Evolutionary conservation across 2,113 vertebrate genomes (phyloP), one percentile per base, ranked within the genome.

Genomic region (Anarhynchus alexandrinus): DNA sequence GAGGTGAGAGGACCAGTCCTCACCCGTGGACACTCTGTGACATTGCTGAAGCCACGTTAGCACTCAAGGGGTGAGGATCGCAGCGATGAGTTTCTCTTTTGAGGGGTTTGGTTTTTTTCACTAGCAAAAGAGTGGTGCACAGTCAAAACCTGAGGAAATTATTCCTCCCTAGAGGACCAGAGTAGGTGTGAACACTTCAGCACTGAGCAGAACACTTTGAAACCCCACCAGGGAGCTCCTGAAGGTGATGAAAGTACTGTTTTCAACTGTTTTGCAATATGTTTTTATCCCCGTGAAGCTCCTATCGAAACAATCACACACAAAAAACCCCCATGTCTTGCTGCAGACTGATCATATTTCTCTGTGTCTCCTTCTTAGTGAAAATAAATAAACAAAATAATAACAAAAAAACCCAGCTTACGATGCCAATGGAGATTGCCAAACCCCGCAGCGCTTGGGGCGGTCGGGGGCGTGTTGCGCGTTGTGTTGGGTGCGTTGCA

Each of bases 241-340:
- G 55, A 70, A 86, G 77, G 86, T 62, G 85, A 69, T 70, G 62
- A 77, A 96, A 94, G 86, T 23, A 32, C 21, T 70, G 34, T 42
- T 93, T 78, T 74, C 38, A 55, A n/a, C 30, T 17, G 47, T 55
- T 96, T 88, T 86, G 82, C 74, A 51, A 17, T 15, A 40, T 38
- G 64, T 52, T 71, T 94, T 83, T 65, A 80, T 87, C 84, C 36
- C 40, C 5, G 2, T 43, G n/a, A 84, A 47, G 32, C 47, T 96
- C 42, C 45, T 74, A 70, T 59, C 51, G 82, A 88, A 93, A 76
- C 26, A 70, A 79, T 32, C 61, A 45, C 70, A 66, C 61, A 78
- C 15, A 57, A 25, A 77, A 36, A 0, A 4, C 17, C 16, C 43
- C 45, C 45, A 23, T 6, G 0, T 78, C 73, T 66, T 62, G 34